Conservation (phyloP, 1,140 invertebrate species). For the Solen grandis region DNA sequence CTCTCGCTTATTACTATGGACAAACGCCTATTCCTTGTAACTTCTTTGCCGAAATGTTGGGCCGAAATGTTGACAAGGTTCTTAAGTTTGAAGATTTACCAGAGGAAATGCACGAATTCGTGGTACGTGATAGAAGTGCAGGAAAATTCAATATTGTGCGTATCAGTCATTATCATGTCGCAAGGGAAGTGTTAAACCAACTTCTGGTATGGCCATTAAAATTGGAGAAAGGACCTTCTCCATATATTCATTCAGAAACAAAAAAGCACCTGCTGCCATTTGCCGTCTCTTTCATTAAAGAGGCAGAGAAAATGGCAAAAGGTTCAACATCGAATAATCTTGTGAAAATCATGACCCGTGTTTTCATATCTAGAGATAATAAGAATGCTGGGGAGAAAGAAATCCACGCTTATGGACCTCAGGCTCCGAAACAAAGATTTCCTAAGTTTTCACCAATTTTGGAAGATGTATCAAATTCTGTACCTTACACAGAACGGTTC, state of each 20-base stretch:
- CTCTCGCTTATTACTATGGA: constrained; percentile 65
- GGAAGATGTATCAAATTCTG: constrained; percentile 26
- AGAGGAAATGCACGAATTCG: constrained; percentile 46
- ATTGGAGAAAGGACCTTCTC: background rate
- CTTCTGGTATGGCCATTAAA: constrained; percentile 4
- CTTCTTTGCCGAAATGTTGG: constrained; percentile 56
- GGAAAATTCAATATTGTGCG: constrained; percentile 51
- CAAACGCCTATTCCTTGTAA: constrained; percentile 63
- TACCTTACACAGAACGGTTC: constrained; percentile 52
- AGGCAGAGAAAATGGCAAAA: constrained; percentile 10
- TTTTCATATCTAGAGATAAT: constrained; percentile 58
- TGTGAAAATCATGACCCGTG: constrained; percentile 56
- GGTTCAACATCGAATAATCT: constrained; percentile 8
- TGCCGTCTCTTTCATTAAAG: constrained; percentile 48
- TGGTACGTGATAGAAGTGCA: constrained; percentile 57
- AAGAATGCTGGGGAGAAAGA: constrained; percentile 37
- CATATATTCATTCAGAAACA: constrained; percentile 31
- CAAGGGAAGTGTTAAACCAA: constrained; percentile 68
- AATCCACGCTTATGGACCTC: no score
- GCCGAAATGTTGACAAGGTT: constrained; percentile 12
- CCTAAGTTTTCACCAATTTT: constrained; percentile 51
- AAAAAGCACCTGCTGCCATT: constrained; percentile 30
- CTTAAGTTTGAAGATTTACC: constrained; percentile 58
- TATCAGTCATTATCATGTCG: constrained; percentile 63
- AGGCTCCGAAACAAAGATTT: background rate